These are phyloP conservation scores for Autographa pulchrina DNA, from an alignment of 2,888 invertebrate species.

Conservation along the genomic window DNA sequence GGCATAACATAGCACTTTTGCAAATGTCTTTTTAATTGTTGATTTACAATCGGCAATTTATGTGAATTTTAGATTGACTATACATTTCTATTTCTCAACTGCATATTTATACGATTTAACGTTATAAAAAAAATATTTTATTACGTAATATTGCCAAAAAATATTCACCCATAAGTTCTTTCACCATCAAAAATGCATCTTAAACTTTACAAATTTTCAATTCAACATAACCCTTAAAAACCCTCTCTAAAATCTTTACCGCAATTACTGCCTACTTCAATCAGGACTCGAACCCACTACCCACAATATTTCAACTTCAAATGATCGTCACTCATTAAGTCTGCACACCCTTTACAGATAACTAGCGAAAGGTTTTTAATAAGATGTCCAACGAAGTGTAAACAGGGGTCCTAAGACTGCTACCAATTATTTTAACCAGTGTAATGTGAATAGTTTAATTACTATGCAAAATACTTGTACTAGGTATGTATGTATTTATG, in stretches of 20 bases:
- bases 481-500: not conserved
- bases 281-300: slow-evolving; percentile 14
- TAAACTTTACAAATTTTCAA: slow-evolving; percentile 5
- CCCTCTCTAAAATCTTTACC: slow-evolving; percentile 20
- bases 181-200: not conserved
- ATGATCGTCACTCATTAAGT: slow-evolving; percentile 21
- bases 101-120: too few species aligned
- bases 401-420: slow-evolving; percentile 20
- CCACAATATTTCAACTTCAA: slow-evolving; percentile 35
- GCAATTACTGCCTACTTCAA: slow-evolving; percentile 32
- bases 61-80: too few species aligned
- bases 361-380: slow-evolving; percentile 37
- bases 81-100: too few species aligned
- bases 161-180: not conserved
- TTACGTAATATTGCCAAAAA: not conserved
- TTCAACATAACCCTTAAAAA: slow-evolving; percentile 10
- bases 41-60: too few species aligned
- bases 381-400: slow-evolving; percentile 17
- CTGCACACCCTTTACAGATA: slow-evolving; percentile 37
- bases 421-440: slow-evolving; percentile 35
- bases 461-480: slow-evolving; percentile 30
- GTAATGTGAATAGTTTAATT: slow-evolving; percentile 47
- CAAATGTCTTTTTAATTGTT: too few species aligned
- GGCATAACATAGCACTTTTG: too few species aligned
- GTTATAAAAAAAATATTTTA: not conserved